Conservation (phyloP, 2,888 invertebrate species). For the Allygus modestus region DNA sequence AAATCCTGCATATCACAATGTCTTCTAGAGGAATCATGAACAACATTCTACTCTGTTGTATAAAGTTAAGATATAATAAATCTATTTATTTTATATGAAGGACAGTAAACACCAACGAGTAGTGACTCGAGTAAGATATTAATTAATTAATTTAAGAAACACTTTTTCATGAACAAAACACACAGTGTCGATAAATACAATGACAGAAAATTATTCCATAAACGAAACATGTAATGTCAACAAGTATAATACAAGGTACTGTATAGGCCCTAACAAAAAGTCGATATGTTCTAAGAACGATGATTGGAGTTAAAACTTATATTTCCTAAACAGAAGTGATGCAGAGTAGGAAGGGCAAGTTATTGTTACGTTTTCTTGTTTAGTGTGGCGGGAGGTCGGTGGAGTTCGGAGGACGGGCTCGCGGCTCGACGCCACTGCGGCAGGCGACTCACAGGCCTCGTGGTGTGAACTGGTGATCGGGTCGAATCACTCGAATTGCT, state of each 20-base stretch:
- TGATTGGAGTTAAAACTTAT: background rate
- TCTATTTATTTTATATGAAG: background rate
- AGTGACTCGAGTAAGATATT: background rate
- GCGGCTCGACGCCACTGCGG: conserved; percentile 42
- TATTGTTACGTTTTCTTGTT: conserved; percentile 46
- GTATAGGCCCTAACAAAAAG: background rate
- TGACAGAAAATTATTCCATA: background rate
- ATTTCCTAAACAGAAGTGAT: background rate
- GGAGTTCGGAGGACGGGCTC: conserved; percentile 34
- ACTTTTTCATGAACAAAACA: background rate
- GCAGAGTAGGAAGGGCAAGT: background rate
- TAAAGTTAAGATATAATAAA: background rate
- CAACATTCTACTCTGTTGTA: background rate
- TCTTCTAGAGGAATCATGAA: conserved; percentile 38
- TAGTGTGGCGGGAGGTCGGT: background rate
- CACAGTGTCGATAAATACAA: background rate
- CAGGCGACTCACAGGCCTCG: conserved; percentile 25
- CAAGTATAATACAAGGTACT: no score
- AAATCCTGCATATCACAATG: conserved; percentile 43
- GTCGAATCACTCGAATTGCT: conserved; percentile 41
- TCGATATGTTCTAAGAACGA: conserved; percentile 18
- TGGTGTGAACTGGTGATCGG: background rate
- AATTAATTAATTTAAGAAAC: no score
- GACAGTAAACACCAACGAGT: background rate
- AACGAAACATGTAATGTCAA: background rate